Base-by-base conservation (phyloP, 1,140 invertebrate genomes). In the Parapsyche elsis region DNA sequence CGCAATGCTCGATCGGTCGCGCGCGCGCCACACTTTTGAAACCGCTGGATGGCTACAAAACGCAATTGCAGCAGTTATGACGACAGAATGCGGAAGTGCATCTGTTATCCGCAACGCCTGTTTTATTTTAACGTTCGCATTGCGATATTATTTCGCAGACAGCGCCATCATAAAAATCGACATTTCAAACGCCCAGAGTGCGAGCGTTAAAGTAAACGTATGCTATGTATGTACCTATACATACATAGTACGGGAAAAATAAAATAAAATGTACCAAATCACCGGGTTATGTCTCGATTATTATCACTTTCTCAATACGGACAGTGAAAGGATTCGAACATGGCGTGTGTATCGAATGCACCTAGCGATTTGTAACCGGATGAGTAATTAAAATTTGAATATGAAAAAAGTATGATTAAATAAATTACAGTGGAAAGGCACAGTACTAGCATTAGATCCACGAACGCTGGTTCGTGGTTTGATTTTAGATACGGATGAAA, bases 41-140 rank as follows among this genome's bases (percentile, higher is more conserved):
- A 67, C 12, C 9, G 64, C 14, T 14, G n/a, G 24, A 5, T 23
- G 24, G 24, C 64, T n/a, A 14, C 64, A 23, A 67, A 67, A 23
- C 64, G 64, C 64, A 67, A 67, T 26, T 67, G 64, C 64, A 12
- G 64, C 64, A 67, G 64, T 67, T 67, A 67, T 67, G 64, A 23
- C 23, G 24, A 67, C 64, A 24, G 64, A 67, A 67, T 67, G 64
- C 64, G 64, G 64, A 67, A 67, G 24, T 26, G 64, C 64, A 67
- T 67, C 64, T 26, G 24, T 67, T 67, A 26, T 24, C 10, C n/a
- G 21, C n/a, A 23, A 61, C 59, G 59, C 9, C 21, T 5, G 64
- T 24, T 67, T 61, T 67, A 67, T 67, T 67, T 61, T 67, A 61
- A 9, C 9, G 21, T 23, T 61, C 59, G 9, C 4, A 53, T 53